Base-by-base conservation (phyloP, 2,888 invertebrate genomes). In the Eubasilissa splendida region DNA sequence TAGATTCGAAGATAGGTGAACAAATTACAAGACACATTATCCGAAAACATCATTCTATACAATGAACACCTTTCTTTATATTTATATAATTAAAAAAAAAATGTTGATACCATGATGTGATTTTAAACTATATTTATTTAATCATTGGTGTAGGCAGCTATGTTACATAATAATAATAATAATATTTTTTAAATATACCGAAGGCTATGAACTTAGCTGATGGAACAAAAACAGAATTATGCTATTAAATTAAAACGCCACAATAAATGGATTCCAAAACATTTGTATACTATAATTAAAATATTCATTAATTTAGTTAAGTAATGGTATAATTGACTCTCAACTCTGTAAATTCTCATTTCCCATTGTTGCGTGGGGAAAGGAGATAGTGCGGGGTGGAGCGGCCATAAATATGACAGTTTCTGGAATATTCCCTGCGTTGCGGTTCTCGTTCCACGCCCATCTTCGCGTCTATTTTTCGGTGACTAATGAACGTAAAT, bases 391-490 rank as follows among this genome's bases (percentile, higher is more conserved):
- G 53, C n/a, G 31, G 68, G 68, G 77, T 68, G 75, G 75, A 68
- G 42, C 71, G 75, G 66, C 70, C 77, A 77, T 75, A 76, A 82
- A 82, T 79, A 82, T 82, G 79, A 79, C 82, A 82, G 70, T 56
- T 76, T 68, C 59, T 89, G 90, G 82, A 60, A 60, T 76, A 76
- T 76, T 76, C 76, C 53, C 52, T 50, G 60, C 84, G 84, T 83
- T 82, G 89, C 88, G 89, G 86, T 89, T 88, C 88, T 87, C 88
- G 88, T 88, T 88, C 89, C 90, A 90, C 90, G 90, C 90, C 90
- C 90, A 90, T 90, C 89, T 90, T 90, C 90, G 52, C 90, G 90
- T 90, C 90, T 90, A 90, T 90, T 90, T 90, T 90, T 90, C 90
- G 79, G 76, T 82, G 79, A 82, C 79, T 79, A 82, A 82, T 82